Evolutionary conservation across 2,888 invertebrate genomes (phyloP), one percentile per base, ranked within the genome.

Genomic region (Drosophila putrida): DNA sequence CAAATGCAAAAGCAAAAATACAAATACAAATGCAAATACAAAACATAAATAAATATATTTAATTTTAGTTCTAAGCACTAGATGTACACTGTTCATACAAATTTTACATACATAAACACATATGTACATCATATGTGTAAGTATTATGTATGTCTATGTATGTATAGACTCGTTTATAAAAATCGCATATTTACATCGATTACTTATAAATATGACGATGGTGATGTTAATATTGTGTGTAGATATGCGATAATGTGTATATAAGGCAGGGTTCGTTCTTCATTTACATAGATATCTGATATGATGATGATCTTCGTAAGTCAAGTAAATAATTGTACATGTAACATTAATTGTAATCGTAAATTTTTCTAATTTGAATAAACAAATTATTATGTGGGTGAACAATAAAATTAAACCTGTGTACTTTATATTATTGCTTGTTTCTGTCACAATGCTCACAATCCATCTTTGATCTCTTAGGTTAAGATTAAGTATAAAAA

Each of bases 351-450:
- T 75, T 84, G 75, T 86, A 89, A 89, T 65, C 80, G 81, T 78
- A 80, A 76, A 67, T 78, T 88, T 89, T 89, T 85, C 82, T 85
- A 84, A 85, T 85, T 85, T 85, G 88, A 85, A 87, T 85, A 84
- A 85, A 87, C 78, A 85, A 79, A 80, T 86, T 84, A 84, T 86
- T 86, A 86, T 81, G 83, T 84, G 83, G 83, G 83, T 84, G 83
- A 84, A 84, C 86, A 84, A 84, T 84, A 84, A 80, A 71, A 35
- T n/a, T 1, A 58, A 36, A 10, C 35, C 9, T n/a, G 35, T 27
- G 20, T 43, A 2, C n/a, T 57, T 41, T 8, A 38, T 50, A 35
- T 33, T 4, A 20, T 9, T 20, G 2, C 20, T 20, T 8, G 10
- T 25, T 27, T 13, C n/a, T 10, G 15, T 28, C 11, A 4, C n/a